Base-by-base conservation (phyloP, 92 coral and sea anemone species). In the Porites rus region DNA sequence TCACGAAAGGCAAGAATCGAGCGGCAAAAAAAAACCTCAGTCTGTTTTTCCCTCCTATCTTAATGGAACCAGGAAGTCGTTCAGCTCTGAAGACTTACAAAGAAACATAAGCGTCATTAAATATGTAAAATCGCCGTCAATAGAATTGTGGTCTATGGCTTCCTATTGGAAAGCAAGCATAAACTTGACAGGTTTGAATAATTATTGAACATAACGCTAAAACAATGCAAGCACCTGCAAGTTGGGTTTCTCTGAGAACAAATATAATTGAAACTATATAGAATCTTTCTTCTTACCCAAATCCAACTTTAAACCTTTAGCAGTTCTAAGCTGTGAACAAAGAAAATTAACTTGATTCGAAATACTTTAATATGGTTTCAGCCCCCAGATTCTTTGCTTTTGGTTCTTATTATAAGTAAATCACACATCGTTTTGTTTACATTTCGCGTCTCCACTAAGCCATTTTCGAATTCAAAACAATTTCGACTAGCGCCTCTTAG, bases 171-270 rank as follows among this genome's bases (percentile, higher is more conserved):
- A 71, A 74, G 31, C 73, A 58, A 19, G 72, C 25, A 20, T 43
- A 22, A 73, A 74, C 16, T 25, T 83, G 87, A 74, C 87, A 83
- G 87, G 65, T 83, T 73, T 74, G 73, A 67, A 74, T 83, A 74
- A 31, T 74, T 50, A 74, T 74, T 18, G 50, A 73, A 83, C 72
- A 65, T 73, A 73, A 72, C 24, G 51, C 72, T 51, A 50, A 54
- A 74, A 73, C 87, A 83, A 83, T 16, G 51, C 69, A 61, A n/a
- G 18, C 87, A 83, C 87, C 87, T 83, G 87, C 72, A 10, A 62
- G 19, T 10, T 1, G 46, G 46, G 46, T 38, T 72, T 3, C 51
- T 51, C 64, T 22, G 46, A 51, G 69, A 53, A 10, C 65, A 50
- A 80, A 80, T 80, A 69, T 22, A 24, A 64, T 78, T 63, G 19